These are phyloP conservation scores for Aphidoletes aphidimyza DNA, from an alignment of 2,888 invertebrate genomes.

Conservation along the genomic window DNA sequence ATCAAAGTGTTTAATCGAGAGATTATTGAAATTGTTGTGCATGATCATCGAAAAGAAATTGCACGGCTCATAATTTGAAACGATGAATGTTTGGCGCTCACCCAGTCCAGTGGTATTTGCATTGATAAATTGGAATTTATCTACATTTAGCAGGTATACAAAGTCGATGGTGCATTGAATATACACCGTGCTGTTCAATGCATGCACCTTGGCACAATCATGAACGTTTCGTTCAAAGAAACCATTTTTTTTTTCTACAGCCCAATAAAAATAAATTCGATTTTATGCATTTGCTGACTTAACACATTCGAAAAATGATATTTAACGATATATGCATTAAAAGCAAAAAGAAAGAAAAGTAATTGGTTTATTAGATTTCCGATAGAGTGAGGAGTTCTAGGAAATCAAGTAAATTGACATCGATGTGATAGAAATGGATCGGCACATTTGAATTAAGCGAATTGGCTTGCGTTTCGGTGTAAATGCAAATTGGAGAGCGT, in stretches of 20 bases:
- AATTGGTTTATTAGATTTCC: slow-evolving; percentile 7
- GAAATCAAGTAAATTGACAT: not conserved
- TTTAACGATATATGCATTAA: not conserved
- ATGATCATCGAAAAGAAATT: not conserved
- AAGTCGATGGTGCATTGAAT: too few species aligned
- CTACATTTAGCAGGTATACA: too few species aligned
- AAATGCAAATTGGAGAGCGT: slow-evolving; percentile 4
- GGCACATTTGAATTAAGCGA: not conserved
- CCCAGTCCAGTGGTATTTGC: too few species aligned
- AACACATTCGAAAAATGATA: not conserved
- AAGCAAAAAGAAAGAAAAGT: too few species aligned
- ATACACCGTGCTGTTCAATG: too few species aligned
- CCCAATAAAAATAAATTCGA: slow-evolving; percentile 24
- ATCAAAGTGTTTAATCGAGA: slow-evolving; percentile 28
- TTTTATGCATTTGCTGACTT: not conserved
- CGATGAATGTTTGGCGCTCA: not conserved
- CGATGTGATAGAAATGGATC: not conserved
- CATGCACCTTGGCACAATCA: too few species aligned
- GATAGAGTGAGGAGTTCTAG: slow-evolving; percentile 1
- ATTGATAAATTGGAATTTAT: too few species aligned
- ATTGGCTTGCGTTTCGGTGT: not conserved
- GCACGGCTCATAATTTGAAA: not conserved
- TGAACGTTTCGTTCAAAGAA: not conserved
- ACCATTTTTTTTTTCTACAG: not conserved
- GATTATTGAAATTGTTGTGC: not conserved